Evolutionary conservation across 1,140 invertebrate species (phyloP).

Genomic region (Sminthurides bifidus): DNA sequence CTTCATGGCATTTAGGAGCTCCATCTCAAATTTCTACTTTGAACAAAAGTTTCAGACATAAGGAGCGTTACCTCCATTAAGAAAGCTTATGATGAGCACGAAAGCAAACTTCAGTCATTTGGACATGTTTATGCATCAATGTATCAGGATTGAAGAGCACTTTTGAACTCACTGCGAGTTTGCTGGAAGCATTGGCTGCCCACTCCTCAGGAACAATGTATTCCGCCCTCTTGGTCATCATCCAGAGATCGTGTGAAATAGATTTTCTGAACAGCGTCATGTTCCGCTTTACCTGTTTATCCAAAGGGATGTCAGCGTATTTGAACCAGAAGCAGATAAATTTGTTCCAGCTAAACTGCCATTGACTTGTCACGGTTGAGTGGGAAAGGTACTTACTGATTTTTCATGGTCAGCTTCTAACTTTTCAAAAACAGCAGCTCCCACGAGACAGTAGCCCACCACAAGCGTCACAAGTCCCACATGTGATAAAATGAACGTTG

Average conservation of each 20-base stretch:
- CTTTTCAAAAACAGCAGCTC: slow-evolving; percentile 29
- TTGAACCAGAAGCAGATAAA: too few species aligned
- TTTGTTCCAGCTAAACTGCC: too few species aligned
- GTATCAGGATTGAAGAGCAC: neutral
- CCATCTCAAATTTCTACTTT: slow-evolving; percentile 75
- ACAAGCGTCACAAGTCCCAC: slow-evolving; percentile 73
- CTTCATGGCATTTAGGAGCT: slow-evolving; percentile 69
- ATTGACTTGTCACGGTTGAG: neutral
- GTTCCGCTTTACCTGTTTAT: slow-evolving; percentile 65
- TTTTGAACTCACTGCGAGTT: slow-evolving; percentile 30
- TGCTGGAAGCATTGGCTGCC: slow-evolving; percentile 43
- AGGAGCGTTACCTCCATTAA: neutral
- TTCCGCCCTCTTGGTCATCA: slow-evolving; percentile 50
- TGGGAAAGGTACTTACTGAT: slow-evolving; percentile 1
- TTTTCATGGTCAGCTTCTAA: slow-evolving; percentile 60
- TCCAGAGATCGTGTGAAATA: slow-evolving; percentile 67
- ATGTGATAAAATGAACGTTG: slow-evolving; percentile 75
- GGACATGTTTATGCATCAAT: neutral
- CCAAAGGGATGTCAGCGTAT: too few species aligned
- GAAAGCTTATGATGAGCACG: neutral
- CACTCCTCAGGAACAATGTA: slow-evolving; percentile 60
- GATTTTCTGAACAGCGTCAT: slow-evolving; percentile 58
- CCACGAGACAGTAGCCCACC: slow-evolving; percentile 44
- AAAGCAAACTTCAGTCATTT: neutral
- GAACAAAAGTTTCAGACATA: too few species aligned